phyloP scores from a whole-genome alignment of 2,797 vertebrate genomes.

The Labroides dimidiatus region DNA sequence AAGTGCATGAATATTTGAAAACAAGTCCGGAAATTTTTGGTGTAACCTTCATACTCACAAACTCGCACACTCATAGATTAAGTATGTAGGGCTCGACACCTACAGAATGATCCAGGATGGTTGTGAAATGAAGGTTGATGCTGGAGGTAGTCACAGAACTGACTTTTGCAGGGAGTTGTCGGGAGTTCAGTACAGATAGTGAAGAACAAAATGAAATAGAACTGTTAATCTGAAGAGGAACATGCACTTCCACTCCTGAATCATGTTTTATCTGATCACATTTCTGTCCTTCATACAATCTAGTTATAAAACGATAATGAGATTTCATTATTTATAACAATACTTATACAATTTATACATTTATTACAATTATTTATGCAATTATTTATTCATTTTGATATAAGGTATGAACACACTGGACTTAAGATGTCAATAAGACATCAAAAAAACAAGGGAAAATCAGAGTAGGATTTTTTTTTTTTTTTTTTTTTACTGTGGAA shows the following conservation, averaged over 20 bases:
- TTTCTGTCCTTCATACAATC: background rate
- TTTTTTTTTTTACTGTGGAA: too few relatives aligned
- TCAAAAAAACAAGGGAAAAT: too few relatives aligned
- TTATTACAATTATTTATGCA: too few relatives aligned
- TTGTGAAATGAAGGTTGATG: background rate
- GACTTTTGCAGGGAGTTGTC: background rate
- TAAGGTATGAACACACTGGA: too few relatives aligned
- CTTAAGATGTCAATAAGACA: too few relatives aligned
- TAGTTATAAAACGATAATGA: slow-evolving; percentile 8
- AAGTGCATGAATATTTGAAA: slow-evolving; percentile 12
- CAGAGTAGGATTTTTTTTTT: too few relatives aligned
- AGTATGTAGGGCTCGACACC: background rate
- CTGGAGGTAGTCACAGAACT: background rate
- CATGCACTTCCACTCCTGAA: slow-evolving; percentile 2
- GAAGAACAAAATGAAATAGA: slow-evolving; percentile 6
- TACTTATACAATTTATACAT: too few relatives aligned
- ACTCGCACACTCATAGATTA: background rate
- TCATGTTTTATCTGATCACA: background rate
- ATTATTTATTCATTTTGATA: too few relatives aligned
- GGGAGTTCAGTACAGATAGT: background rate
- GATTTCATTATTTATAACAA: too few relatives aligned
- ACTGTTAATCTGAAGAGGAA: slow-evolving; percentile 5
- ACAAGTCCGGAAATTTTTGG: slow-evolving; percentile 7
- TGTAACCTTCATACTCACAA: background rate
- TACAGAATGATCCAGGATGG: background rate